Evolutionary conservation across 2,888 invertebrate species (phyloP), one percentile per base, ranked within the genome.

Genomic region (Chrysina gloriosa): DNA sequence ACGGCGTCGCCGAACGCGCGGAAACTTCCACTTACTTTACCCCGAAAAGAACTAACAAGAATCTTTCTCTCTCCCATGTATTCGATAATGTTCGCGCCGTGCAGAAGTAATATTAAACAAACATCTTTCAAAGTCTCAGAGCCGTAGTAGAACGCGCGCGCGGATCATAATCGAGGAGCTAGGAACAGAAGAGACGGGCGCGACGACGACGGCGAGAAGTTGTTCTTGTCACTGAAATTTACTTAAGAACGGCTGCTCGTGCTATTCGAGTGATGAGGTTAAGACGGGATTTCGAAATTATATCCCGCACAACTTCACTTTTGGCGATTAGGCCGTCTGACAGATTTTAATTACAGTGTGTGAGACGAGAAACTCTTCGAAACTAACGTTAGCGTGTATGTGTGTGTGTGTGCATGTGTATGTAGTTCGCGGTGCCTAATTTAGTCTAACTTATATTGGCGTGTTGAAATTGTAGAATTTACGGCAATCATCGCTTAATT

Each of bases 261-360:
- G n/a, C n/a, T n/a, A n/a, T n/a, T n/a, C n/a, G 47, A 47, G 47
- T 27, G 50, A 50, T n/a, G 50, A 27, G 50, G 14, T 27, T 50
- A 50, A 50, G 50, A 50, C 27, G 25, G 50, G 50, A 50, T 50
- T 50, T 50, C 27, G 11, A 50, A 34, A 50, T 50, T 50, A 50
- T 50, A 50, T 50, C 50, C 50, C n/a, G 25, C 7, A 27, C 50
- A 50, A 50, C 50, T 50, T 50, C 50, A 50, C 50, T 50, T 50
- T 27, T 7, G 25, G 25, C 25, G 50, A 50, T 50, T 50, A 50
- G 27, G 27, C 16, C 16, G 50, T 27, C 50, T 27, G 50, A 50
- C 50, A 50, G 50, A 50, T 50, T 50, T 27, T 50, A 50, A 50
- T 50, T 50, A 29, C 27, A 50, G 14, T 27, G 14, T 27, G 50